Base-by-base conservation (phyloP, 2,113 vertebrate genomes). In the Himantopus leucocephalus region DNA sequence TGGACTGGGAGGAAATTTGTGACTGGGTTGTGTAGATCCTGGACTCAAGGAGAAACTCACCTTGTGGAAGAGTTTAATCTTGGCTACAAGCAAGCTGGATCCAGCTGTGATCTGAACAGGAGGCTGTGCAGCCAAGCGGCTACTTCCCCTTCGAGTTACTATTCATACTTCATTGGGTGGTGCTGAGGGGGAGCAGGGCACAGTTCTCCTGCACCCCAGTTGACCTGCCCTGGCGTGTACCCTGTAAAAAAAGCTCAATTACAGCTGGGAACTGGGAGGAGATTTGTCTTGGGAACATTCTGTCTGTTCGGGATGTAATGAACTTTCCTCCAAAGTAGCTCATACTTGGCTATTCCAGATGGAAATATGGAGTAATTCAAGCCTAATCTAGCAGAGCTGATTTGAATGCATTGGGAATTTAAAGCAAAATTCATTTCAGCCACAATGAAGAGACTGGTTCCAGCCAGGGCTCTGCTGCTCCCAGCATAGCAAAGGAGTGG, bases 31-130 rank as follows among this genome's bases (percentile, higher is more conserved):
- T 14, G 70, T 20, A 87, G 62, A 58, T 75, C 60, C 41, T 64
- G 22, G 15, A 8, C 70, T 82, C 73, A 91, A 96, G 94, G 92
- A 88, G 92, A 93, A 88, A 50, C 37, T 96, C 93, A 79, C 88
- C 96, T 94, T 93, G 92, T 68, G 47, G 35, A 56, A 47, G 41
- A 27, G 26, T 52, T 91, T 22, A 41, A 29, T 23, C 48, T 88
- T 23, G 4, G 62, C 72, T 60, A 2, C 0, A 7, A 71, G 70
- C 84, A 21, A 90, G 70, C 80, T 90, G 85, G 62, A 79, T 74
- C 87, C 93, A 91, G 90, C 93, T 73, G 58, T 3, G 2, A 7
- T 58, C 68, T 11, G 35, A 50, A 9, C 60, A 75, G 67, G 45
- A 75, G 58, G 60, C 26, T 87, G 92, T 68, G 74, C 73, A 85